These are phyloP conservation scores for Megaceryle maxima DNA, from an alignment of 2,113 vertebrate genomes.

Conservation along the genomic window DNA sequence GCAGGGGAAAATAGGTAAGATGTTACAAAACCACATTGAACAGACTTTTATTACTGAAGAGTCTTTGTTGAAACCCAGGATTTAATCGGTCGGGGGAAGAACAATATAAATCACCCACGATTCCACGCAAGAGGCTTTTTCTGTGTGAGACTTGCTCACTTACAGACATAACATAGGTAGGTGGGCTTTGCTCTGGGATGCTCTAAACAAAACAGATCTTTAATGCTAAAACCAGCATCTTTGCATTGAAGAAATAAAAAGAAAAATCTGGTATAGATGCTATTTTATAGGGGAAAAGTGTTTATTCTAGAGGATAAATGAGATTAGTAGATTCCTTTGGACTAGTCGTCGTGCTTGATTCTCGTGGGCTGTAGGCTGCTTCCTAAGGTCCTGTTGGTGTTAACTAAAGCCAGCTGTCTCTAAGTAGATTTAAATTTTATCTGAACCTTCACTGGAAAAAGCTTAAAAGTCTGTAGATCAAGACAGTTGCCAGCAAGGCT, in stretches of 20 bases:
- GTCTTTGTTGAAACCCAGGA: background rate
- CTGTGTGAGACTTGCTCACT: background rate
- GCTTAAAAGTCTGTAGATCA: too few species aligned
- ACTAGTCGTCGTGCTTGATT: background rate
- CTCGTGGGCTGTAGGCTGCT: fast-evolving
- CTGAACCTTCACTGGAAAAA: background rate
- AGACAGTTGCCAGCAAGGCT: background rate
- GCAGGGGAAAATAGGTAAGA: background rate
- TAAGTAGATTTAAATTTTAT: background rate
- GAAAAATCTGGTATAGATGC: background rate
- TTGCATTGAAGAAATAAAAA: background rate
- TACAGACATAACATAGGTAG: background rate
- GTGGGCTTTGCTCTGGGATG: background rate
- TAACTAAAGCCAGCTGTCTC: background rate
- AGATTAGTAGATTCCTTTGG: background rate
- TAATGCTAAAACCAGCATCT: background rate
- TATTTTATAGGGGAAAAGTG: background rate
- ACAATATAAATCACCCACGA: background rate
- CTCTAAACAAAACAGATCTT: background rate
- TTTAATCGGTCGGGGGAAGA: background rate
- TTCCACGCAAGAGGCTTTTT: background rate
- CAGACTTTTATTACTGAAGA: background rate
- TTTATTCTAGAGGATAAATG: background rate
- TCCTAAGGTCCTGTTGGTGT: background rate
- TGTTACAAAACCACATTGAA: background rate